Base-by-base conservation (phyloP, 2,797 vertebrate species). In the Limnodromus scolopaceus region DNA sequence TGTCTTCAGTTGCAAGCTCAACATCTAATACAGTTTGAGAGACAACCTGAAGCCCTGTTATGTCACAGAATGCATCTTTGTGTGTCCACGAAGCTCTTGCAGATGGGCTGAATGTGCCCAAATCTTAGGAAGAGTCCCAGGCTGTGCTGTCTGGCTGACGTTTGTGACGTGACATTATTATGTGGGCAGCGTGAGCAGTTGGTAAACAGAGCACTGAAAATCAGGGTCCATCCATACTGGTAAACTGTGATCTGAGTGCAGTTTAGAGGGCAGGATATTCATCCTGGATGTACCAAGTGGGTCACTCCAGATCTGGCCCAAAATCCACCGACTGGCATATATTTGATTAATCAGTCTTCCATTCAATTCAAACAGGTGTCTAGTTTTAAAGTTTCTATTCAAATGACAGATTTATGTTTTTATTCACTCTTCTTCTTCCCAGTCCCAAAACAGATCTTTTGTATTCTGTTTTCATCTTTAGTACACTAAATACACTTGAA, bases 301-400 rank as follows among this genome's bases (percentile, higher is more conserved):
- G 4, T 45, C 32, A 19, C 54, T 68, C 61, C 72, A 87, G 28
- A 27, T n/a, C 7, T 28, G 39, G 8, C n/a, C 53, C 48, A 36
- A 75, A 90, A 78, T 71, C 57, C 11, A 3, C 3, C 11, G 23
- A 41, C 6, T 71, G 0, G 5, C 45, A 4, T 25, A 0, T 30
- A 8, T 41, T 74, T 58, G 28, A 10, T 25, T 45, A 6, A 38
- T 12, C 19, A 39, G 32, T 2, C 28, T 71, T 71, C 65, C 13
- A 14, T 36, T 15, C 45, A 18, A 20, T 82, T 57, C 61, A 61
- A 53, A n/a, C 3, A n/a, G 6, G 11, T 43, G 7, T 5, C 60
- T 54, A 51, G 5, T 27, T 16, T 46, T 12, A 6, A 28, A 49
- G 23, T 46, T 80, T 80, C 36, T 27, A 5, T 53, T 57, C 39